Conservation (phyloP, 2,888 invertebrate species). For the Drepanosiphum platanoidis region DNA sequence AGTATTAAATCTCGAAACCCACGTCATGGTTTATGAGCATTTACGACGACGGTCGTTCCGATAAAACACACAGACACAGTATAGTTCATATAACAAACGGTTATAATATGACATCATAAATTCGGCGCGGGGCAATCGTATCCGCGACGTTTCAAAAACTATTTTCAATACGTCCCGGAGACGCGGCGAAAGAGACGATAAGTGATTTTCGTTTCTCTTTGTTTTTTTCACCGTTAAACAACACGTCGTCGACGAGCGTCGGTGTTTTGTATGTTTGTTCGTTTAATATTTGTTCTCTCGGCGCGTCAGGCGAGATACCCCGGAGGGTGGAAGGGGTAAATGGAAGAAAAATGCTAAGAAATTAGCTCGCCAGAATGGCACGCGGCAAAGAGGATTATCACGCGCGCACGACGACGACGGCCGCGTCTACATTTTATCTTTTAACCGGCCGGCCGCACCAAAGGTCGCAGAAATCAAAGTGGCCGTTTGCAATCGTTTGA, state of each 20-base stretch:
- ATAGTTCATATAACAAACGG: no score
- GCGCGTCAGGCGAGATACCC: neutral
- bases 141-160: no score
- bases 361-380: neutral
- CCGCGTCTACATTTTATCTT: no score
- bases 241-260: neutral
- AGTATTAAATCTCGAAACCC: neutral
- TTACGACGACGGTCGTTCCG: neutral
- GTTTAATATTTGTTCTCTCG: neutral
- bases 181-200: no score
- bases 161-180: no score
- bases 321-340: neutral
- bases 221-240: no score
- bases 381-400: conserved; percentile 5
- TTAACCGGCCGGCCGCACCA: no score
- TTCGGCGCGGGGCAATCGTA: no score
- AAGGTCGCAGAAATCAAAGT: neutral
- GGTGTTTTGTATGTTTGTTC: neutral
- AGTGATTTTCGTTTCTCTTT: no score
- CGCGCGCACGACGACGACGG: neutral
- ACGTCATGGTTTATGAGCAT: neutral
- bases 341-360: neutral
- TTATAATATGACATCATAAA: no score
- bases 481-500: neutral
- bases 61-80: no score